phyloP scores from a whole-genome alignment of 64 coral and sea anemone genomes.

The Porites australiensis region DNA sequence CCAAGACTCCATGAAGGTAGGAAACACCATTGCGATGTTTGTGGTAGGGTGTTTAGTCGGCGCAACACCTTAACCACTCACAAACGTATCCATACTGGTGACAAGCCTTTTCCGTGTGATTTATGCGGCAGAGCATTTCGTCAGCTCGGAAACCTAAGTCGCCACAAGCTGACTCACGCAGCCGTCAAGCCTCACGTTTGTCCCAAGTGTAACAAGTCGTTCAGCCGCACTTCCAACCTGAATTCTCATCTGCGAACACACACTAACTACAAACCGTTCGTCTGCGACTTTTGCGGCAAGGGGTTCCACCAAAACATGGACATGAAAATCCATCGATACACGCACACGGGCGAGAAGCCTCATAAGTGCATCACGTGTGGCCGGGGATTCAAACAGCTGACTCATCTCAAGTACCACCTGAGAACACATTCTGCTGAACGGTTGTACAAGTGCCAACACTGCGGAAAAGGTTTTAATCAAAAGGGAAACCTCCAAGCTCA shows the following conservation, averaged over 20 bases:
- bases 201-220: constrained; percentile 72
- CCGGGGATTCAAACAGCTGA: constrained; percentile 71
- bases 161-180: constrained; percentile 62
- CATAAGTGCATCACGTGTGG: constrained; percentile 73
- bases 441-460: constrained; percentile 34
- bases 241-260: constrained; percentile 76
- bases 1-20: background rate
- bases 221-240: constrained; percentile 73
- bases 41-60: constrained; percentile 57
- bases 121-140: constrained; percentile 68
- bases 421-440: constrained; percentile 53
- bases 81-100: constrained; percentile 87
- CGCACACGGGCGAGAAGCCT: constrained; percentile 71
- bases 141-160: constrained; percentile 66
- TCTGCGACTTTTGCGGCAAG: constrained; percentile 74
- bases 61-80: constrained; percentile 80
- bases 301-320: constrained; percentile 82
- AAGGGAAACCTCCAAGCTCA: background rate
- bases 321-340: constrained; percentile 82
- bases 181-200: constrained; percentile 75
- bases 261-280: constrained; percentile 78
- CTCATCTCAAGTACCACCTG: constrained; percentile 67
- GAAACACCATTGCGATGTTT: constrained; percentile 1
- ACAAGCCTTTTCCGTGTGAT: constrained; percentile 63
- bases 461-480: background rate